These are phyloP conservation scores for Desmophyllum pertusum DNA, from an alignment of 92 coral and sea anemone genomes.

Conservation along the genomic window DNA sequence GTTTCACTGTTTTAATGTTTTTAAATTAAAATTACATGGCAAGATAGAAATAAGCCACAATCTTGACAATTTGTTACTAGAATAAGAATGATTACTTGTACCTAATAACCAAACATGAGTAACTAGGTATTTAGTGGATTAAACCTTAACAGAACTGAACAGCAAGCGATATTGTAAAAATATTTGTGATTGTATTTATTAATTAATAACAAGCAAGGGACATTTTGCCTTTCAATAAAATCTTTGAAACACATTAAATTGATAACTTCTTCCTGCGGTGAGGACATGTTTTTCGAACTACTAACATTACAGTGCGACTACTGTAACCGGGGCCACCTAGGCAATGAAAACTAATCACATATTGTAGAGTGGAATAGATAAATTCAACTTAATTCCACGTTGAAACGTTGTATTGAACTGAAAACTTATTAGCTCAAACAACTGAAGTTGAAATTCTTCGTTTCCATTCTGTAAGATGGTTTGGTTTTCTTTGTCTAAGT, in stretches of 20 bases:
- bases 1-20: not conserved
- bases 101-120: not conserved
- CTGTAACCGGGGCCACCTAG: no score
- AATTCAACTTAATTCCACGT: no score
- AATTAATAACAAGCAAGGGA: not conserved
- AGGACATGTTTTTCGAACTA: no score
- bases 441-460: no score
- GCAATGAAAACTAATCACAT: no score
- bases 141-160: not conserved
- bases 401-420: no score
- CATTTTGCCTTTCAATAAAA: not conserved
- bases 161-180: not conserved
- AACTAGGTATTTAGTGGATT: not conserved
- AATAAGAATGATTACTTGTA: not conserved
- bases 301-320: no score
- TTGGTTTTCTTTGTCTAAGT: no score
- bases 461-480: no score
- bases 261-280: not conserved
- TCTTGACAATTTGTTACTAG: not conserved
- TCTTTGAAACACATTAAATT: not conserved
- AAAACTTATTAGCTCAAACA: no score
- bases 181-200: constrained; percentile 4
- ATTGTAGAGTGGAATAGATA: no score
- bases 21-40: not conserved
- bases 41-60: not conserved